Percentiles rank a stretch among this genome's conserved stretches.
Conservation (phyloP, 2,797 vertebrate species). For the Syngnathus acus region DNA sequence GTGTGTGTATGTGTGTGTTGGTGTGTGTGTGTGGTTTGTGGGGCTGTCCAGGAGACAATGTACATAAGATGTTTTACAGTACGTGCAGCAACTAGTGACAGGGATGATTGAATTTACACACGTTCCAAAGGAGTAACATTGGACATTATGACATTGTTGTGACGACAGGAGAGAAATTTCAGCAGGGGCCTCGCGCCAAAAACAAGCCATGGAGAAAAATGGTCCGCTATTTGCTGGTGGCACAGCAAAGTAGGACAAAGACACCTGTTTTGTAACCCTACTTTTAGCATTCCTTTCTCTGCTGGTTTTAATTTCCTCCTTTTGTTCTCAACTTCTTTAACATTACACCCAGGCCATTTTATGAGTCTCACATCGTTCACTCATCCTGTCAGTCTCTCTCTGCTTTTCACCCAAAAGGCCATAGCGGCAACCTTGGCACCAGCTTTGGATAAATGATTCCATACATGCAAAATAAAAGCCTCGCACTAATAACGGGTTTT, state of each 20-base stretch:
- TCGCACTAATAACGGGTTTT: slow-evolving; percentile 53
- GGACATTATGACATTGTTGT: slow-evolving; percentile 55
- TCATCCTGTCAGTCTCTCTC: slow-evolving; percentile 49
- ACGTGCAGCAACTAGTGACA: slow-evolving; percentile 38
- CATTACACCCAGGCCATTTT: slow-evolving; percentile 35
- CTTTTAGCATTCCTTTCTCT: slow-evolving; percentile 37
- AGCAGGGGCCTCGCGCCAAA: slow-evolving; percentile 31
- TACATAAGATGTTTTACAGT: slow-evolving; percentile 54
- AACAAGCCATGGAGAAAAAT: slow-evolving; percentile 40
- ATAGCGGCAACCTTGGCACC: slow-evolving; percentile 57
- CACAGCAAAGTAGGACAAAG: slow-evolving; percentile 60
- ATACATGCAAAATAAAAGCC: slow-evolving; percentile 61
- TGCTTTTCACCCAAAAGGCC: slow-evolving; percentile 37
- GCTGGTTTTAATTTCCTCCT: slow-evolving; percentile 41
- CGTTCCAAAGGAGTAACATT: slow-evolving; percentile 49
- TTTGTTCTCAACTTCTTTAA: slow-evolving; percentile 28
- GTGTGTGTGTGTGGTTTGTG: not conserved
- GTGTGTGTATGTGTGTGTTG: not conserved
- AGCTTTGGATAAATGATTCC: slow-evolving; percentile 63
- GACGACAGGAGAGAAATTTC: slow-evolving; percentile 54
- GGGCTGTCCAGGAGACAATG: slow-evolving; percentile 67
- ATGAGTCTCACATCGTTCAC: slow-evolving; percentile 45
- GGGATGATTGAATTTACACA: slow-evolving; percentile 54
- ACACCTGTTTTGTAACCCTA: slow-evolving; percentile 69
- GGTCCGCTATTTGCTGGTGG: slow-evolving; percentile 23